Conservation (phyloP, 1,140 invertebrate genomes). For the Anthonomus grandis region DNA sequence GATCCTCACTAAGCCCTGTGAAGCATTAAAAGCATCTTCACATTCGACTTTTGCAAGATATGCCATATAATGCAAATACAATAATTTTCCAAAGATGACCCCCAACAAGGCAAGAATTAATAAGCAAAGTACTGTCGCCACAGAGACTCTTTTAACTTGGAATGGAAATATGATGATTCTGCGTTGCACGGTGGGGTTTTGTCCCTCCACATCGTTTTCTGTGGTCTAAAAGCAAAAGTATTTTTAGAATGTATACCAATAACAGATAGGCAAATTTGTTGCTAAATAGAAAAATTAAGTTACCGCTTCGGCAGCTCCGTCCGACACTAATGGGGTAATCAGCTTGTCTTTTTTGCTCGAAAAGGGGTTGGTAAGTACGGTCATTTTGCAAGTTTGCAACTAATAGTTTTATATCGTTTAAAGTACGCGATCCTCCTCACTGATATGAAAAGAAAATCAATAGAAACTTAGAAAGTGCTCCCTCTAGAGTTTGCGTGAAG, state of each 20-base stretch:
- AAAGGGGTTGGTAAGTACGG: constrained; percentile 64
- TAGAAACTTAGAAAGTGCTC: too few relatives aligned
- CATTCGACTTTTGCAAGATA: neutral
- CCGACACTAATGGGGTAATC: constrained; percentile 58
- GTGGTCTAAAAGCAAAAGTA: neutral
- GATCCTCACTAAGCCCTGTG: constrained; percentile 24
- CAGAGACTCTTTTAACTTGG: constrained; percentile 55
- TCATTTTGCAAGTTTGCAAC: too few relatives aligned
- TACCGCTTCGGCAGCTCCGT: constrained; percentile 21
- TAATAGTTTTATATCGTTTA: too few relatives aligned
- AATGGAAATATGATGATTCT: constrained; percentile 50
- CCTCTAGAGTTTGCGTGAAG: too few relatives aligned
- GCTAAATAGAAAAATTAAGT: neutral
- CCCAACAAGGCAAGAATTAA: constrained; percentile 69
- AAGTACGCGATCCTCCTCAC: too few relatives aligned
- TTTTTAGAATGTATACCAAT: neutral
- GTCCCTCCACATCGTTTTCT: constrained; percentile 40
- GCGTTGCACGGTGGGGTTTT: constrained; percentile 31
- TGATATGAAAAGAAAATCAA: too few relatives aligned
- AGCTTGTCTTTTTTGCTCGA: constrained; percentile 65
- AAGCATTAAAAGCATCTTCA: too few relatives aligned
- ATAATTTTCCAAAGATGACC: constrained; percentile 69
- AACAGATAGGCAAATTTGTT: neutral
- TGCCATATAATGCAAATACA: constrained; percentile 60
- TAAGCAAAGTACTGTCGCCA: constrained; percentile 66